Evolutionary conservation across 2,888 invertebrate species (phyloP).

Genomic region (Coleophora flavipennella): DNA sequence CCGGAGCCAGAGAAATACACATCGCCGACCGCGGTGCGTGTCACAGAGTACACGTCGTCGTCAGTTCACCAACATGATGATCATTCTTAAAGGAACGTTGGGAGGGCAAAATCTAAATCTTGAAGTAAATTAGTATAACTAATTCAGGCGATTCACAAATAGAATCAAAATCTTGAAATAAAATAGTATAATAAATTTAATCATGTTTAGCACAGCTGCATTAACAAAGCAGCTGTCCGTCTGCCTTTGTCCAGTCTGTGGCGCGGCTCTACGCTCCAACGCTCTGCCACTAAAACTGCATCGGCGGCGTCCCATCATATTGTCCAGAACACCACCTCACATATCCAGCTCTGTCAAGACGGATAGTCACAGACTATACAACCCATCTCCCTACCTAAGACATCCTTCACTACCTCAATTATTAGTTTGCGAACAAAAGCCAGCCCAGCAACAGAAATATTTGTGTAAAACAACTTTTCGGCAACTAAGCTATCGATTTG

Average conservation of each 20-base stretch:
- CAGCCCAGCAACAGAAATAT: slow-evolving; percentile 14
- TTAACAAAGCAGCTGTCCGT: slow-evolving; percentile 13
- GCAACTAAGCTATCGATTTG: slow-evolving; percentile 1
- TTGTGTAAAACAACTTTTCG: slow-evolving; percentile 2
- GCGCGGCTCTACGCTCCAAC: slow-evolving; percentile 11
- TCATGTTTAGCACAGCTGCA: background rate
- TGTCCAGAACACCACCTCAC: slow-evolving; percentile 32
- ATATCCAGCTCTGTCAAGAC: slow-evolving; percentile 27
- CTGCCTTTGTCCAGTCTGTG: slow-evolving; percentile 34
- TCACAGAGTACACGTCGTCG: slow-evolving; percentile 20
- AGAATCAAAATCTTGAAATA: background rate
- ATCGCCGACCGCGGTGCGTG: slow-evolving; percentile 29
- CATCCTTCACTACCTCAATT: slow-evolving; percentile 30
- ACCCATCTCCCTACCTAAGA: slow-evolving; percentile 28
- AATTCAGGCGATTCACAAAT: too few species aligned
- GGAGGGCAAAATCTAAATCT: too few species aligned
- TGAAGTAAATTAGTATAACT: too few species aligned
- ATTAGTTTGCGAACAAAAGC: slow-evolving; percentile 27
- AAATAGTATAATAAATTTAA: background rate
- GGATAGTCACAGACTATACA: slow-evolving; percentile 39
- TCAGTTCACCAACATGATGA: too few species aligned
- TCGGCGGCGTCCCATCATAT: slow-evolving; percentile 28
- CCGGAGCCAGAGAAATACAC: slow-evolving; percentile 45
- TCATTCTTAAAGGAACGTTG: too few species aligned
- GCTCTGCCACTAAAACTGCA: slow-evolving; percentile 30